Percentiles rank a stretch among this genome's conserved stretches.
These are phyloP conservation scores for Cryptus armator DNA, from an alignment of 2,888 invertebrate species.

Conservation along the genomic window DNA sequence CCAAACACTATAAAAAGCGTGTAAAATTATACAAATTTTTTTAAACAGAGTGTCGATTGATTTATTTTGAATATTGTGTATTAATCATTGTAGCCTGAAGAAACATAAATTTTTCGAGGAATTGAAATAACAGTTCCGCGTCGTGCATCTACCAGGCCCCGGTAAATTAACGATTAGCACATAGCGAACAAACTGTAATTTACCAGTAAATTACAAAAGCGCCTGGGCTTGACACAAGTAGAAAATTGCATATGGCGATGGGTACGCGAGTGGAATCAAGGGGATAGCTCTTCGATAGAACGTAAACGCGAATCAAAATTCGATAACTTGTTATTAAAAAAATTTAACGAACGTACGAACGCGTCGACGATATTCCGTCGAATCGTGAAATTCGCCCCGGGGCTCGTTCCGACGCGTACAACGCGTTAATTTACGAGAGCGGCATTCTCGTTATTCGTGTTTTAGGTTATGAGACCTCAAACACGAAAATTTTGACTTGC, in stretches of 20 bases:
- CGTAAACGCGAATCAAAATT: neutral
- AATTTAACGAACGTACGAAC: constrained; percentile 11
- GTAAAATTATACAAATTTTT: too few relatives aligned
- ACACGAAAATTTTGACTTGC: constrained; percentile 17
- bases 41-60: too few relatives aligned
- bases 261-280: constrained; percentile 44
- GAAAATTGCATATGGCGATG: constrained; percentile 58
- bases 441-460: constrained; percentile 53
- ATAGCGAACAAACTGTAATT: neutral
- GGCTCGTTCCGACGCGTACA: constrained; percentile 28
- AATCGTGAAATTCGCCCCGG: constrained; percentile 45
- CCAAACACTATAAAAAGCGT: too few relatives aligned
- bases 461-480: constrained; percentile 46
- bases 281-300: neutral
- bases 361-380: constrained; percentile 9
- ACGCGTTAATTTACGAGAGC: constrained; percentile 55
- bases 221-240: constrained; percentile 55
- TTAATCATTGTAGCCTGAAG: neutral
- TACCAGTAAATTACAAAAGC: constrained; percentile 4
- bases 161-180: neutral
- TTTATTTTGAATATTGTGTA: neutral
- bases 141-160: neutral
- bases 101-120: neutral
- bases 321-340: constrained; percentile 10
- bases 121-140: neutral